Base-by-base conservation (phyloP, 2,888 invertebrate species). In the Aromia moschata region DNA sequence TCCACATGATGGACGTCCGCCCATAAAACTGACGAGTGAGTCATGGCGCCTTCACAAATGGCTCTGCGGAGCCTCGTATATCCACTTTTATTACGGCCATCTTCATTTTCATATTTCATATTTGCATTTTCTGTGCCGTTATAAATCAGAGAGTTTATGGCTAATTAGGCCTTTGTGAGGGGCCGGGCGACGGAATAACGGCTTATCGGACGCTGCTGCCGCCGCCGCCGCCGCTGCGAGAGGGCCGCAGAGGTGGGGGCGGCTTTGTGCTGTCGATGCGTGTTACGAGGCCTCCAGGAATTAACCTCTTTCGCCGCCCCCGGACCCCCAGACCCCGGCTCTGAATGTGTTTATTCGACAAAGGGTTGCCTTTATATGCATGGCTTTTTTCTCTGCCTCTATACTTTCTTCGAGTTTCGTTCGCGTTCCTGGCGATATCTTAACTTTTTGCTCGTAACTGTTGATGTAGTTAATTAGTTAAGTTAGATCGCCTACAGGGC, bases 41-140 rank as follows among this genome's bases (percentile, higher is more conserved):
- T 82, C 82, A 84, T 81, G 84, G 84, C 84, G 84, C 85, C 84
- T 85, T 84, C 83, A 84, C 86, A 85, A 88, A 89, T 87, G 88
- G 88, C 88, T 84, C 88, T 86, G 86, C 85, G 85, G 88, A 87
- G 88, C 86, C 86, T 85, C 85, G 84, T 89, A 88, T 87, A 88
- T 89, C n/a, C 88, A 88, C 86, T 88, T 89, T 88, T 89, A 88
- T 88, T 88, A 88, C 87, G 86, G 87, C 81, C 82, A 83, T 83
- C 82, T 83, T 82, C 82, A 83, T 83, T 83, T 83, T 83, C 83
- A 83, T 83, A 83, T 83, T 83, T 83, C 83, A 83, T 83, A 83
- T 83, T 83, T 83, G 83, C 83, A 83, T 83, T 83, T 83, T 83
- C 83, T 82, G 81, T 81, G 82, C 83, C 82, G 84, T 83, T 84